Evolutionary conservation across 92 coral and sea anemone species (phyloP).

Genomic region (Parazoanthus darwini): DNA sequence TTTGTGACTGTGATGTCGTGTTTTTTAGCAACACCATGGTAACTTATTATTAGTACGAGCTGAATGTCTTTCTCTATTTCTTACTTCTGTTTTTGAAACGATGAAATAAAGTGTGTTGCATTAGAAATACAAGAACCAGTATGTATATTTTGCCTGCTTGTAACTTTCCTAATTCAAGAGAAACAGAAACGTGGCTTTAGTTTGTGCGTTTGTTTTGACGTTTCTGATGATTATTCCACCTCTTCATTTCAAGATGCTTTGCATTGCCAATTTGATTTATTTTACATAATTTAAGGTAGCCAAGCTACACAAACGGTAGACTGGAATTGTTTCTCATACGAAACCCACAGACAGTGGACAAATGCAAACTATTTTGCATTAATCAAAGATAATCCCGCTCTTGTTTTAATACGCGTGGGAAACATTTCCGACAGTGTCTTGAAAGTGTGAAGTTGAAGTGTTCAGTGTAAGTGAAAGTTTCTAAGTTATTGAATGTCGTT

Average conservation of each 20-base stretch:
- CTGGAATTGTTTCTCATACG: conserved; percentile 19
- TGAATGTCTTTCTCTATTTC: neutral
- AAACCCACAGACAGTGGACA: neutral
- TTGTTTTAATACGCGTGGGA: neutral
- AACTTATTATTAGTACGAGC: neutral
- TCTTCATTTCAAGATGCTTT: neutral
- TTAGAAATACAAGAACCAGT: neutral
- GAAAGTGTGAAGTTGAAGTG: neutral
- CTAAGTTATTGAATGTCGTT: conserved; percentile 23
- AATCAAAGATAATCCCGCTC: neutral
- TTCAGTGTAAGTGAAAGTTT: neutral
- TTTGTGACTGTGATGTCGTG: neutral
- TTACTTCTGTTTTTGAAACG: neutral
- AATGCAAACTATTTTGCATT: neutral
- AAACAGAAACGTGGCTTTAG: neutral
- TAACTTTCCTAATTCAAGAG: neutral
- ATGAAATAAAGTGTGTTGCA: neutral
- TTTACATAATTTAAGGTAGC: conserved; percentile 4
- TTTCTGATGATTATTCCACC: neutral
- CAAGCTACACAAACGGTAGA: neutral
- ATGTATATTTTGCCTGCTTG: neutral
- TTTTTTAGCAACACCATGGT: too few relatives aligned
- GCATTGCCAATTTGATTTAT: neutral
- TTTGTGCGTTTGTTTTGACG: neutral
- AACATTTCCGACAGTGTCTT: neutral